These are phyloP conservation scores for Loriculus beryllinus DNA, from an alignment of 2,797 vertebrate genomes.

Conservation along the genomic window DNA sequence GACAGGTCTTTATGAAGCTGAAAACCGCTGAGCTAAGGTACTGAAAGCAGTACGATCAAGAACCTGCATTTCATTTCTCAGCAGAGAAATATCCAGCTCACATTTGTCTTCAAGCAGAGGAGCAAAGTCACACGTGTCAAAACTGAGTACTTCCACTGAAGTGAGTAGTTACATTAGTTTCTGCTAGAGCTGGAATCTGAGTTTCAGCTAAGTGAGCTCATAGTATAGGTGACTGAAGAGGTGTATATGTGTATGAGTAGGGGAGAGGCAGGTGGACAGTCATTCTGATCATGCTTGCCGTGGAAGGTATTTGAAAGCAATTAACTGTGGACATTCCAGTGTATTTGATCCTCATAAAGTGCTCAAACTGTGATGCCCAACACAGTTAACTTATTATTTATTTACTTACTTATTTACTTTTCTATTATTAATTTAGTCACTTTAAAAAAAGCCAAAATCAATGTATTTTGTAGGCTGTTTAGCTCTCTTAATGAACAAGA, in stretches of 20 bases:
- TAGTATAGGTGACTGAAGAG: background rate
- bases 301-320: background rate
- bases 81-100: background rate
- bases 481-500: background rate
- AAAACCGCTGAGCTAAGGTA: background rate
- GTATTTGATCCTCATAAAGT: background rate
- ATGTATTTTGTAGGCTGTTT: background rate
- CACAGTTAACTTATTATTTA: background rate
- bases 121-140: background rate
- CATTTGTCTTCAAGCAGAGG: background rate
- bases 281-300: background rate
- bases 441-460: background rate
- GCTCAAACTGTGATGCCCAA: background rate
- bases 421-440: background rate
- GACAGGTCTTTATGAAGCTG: background rate
- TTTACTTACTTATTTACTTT: background rate
- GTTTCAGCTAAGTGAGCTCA: background rate
- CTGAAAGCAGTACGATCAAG: background rate
- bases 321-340: background rate
- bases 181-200: background rate
- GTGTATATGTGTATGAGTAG: background rate
- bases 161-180: too few species aligned
- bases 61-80: background rate
- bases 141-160: background rate
- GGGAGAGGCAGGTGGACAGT: background rate